A percentile compares a stretch with the other conserved stretches of the same genome.
Conservation (phyloP, 2,888 invertebrate species). For the Gerris lacustris region DNA sequence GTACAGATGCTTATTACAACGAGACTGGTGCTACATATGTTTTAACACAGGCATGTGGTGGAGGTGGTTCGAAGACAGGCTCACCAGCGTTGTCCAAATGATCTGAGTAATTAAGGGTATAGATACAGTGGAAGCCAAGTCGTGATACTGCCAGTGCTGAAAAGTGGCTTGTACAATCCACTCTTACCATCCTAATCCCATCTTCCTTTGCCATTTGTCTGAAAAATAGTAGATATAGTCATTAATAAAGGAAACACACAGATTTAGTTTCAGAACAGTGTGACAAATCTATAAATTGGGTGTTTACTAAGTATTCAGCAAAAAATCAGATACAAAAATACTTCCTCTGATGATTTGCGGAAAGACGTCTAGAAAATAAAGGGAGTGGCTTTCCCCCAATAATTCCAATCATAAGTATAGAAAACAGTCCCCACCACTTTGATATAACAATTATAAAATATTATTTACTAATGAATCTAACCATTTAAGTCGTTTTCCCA, state of each 20-base stretch:
- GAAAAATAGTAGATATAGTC: constrained; percentile 35
- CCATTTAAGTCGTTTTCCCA: too few species aligned
- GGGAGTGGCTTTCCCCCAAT: too few species aligned
- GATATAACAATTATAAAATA: too few species aligned
- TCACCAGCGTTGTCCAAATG: constrained; percentile 45
- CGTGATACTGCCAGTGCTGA: constrained; percentile 60
- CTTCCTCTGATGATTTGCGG: too few species aligned
- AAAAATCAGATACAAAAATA: too few species aligned
- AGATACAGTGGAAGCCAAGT: constrained; percentile 56
- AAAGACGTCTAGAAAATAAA: too few species aligned
- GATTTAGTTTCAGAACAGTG: too few species aligned
- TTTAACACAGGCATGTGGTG: constrained; percentile 49
- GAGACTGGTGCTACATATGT: constrained; percentile 40
- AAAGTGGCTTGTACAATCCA: constrained; percentile 63
- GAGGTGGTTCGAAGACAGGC: constrained; percentile 51
- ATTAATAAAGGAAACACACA: not conserved
- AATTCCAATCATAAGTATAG: too few species aligned
- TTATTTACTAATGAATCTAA: too few species aligned
- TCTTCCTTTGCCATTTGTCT: constrained; percentile 46
- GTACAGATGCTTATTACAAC: not conserved
- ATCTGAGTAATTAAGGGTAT: constrained; percentile 54
- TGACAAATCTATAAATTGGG: too few species aligned
- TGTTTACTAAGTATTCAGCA: too few species aligned
- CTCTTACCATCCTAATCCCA: constrained; percentile 49
- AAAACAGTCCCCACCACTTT: too few species aligned